Evolutionary conservation across 2,113 vertebrate species (phyloP).

Genomic region (Erpornis zantholeuca): DNA sequence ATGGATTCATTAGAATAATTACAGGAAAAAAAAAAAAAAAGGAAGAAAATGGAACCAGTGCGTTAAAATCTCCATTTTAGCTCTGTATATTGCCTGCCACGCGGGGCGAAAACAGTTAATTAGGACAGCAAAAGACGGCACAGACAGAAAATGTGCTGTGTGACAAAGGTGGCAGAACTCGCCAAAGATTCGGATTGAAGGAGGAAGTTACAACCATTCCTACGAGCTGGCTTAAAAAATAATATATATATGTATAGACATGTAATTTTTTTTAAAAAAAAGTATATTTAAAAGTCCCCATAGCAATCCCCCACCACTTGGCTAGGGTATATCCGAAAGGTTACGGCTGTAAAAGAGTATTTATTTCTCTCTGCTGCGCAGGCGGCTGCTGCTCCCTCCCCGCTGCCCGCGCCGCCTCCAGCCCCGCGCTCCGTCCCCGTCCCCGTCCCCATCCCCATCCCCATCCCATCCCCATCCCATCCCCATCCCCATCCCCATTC

Average conservation of each 20-base stretch:
- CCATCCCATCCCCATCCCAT: conserved; percentile 25
- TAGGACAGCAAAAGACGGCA: conserved; percentile 40
- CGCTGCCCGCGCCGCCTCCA: background rate
- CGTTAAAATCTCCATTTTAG: conserved; percentile 33
- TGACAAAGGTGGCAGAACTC: conserved; percentile 56
- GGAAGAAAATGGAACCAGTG: background rate
- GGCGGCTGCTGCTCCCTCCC: background rate
- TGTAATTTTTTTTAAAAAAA: too few relatives aligned
- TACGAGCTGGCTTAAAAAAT: background rate
- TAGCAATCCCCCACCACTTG: background rate
- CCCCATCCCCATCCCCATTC: background rate
- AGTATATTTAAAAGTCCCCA: background rate
- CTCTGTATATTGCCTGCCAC: conserved; percentile 10
- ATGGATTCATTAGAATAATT: conserved; percentile 57
- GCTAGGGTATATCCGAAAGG: background rate
- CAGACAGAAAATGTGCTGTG: conserved; percentile 7
- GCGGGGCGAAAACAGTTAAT: conserved; percentile 57
- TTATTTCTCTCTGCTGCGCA: background rate
- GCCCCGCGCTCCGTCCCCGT: background rate
- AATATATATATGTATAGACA: too few relatives aligned
- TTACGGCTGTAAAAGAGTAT: background rate
- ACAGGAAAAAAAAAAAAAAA: background rate
- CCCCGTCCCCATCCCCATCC: background rate
- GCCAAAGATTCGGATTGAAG: background rate
- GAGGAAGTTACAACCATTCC: background rate